A percentile compares a stretch with the other conserved stretches of the same genome.
phyloP scores from a whole-genome alignment of 1,140 invertebrate species.

The Micrasema longulum region DNA sequence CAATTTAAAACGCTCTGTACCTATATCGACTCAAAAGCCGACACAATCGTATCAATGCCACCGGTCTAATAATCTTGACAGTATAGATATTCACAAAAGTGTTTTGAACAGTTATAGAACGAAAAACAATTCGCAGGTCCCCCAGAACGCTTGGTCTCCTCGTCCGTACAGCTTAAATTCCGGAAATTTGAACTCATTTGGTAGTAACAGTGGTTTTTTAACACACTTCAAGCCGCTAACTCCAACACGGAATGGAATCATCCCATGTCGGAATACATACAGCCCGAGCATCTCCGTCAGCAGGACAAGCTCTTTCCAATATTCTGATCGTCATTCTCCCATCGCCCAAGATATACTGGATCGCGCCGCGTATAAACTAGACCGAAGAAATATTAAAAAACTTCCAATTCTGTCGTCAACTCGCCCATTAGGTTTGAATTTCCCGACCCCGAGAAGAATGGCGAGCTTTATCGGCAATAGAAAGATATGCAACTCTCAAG shows the following conservation, averaged over 20 bases:
- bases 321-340: conserved; percentile 35
- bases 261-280: conserved; percentile 15
- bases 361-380: conserved; percentile 33
- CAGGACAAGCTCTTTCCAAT: conserved; percentile 41
- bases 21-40: conserved; percentile 44
- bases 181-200: conserved; percentile 48
- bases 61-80: conserved; percentile 14
- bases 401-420: conserved; percentile 50
- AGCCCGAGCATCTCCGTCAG: conserved; percentile 3
- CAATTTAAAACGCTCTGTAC: conserved; percentile 50
- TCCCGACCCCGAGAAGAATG: conserved; percentile 52
- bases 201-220: conserved; percentile 44
- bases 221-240: conserved; percentile 42
- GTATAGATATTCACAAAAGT: conserved; percentile 34
- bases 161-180: conserved; percentile 50
- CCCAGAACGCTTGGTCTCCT: conserved; percentile 9
- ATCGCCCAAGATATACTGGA: conserved; percentile 37
- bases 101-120: conserved; percentile 33
- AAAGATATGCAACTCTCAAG: conserved; percentile 52
- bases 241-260: conserved; percentile 28
- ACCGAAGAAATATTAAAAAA: conserved; percentile 46
- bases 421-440: conserved; percentile 47
- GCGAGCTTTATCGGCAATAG: conserved; percentile 50
- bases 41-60: conserved; percentile 35
- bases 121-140: not conserved